Evolutionary conservation across 2,797 vertebrate species (phyloP), one percentile per base, ranked within the genome.

Genomic region (Takifugu rubripes): DNA sequence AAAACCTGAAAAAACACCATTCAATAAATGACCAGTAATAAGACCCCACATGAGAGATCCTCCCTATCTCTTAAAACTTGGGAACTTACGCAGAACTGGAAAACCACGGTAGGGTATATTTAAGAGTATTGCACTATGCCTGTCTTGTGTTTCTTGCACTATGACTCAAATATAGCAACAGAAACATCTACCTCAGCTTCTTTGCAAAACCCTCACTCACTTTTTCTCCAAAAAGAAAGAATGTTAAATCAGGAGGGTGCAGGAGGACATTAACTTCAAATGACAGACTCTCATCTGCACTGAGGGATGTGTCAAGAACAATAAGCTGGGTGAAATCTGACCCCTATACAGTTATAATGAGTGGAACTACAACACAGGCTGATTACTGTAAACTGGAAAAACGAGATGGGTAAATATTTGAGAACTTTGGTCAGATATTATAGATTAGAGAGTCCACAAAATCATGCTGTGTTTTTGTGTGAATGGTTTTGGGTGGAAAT

Each of bases 1-100:
- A 86, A 66, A 84, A 80, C 57, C 78, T 66, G 70, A 83, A 81
- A 69, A 81, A 88, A 85, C 77, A 81, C 1, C 0, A 65, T 52
- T 60, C 85, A 84, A 87, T 79, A 72, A 83, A 85, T 72, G 77
- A 74, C 52, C 53, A 79, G 80, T 78, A 83, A 85, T 62, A 53
- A 57, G 68, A 83, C 73, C 66, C 51, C 61, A 58, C 57, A 50
- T 56, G 50, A 59, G 61, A 71, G 74, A 54, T 54, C 69, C 66
- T 68, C 66, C 62, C 70, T 52, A 17, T 12, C 44, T 3, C 59
- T 44, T 68, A 43, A 54, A 52, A 59, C 66, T 29, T 25, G 52
- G 25, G 48, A 40, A 40, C 11, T 3, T 40, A 10, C 12, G 12
- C 36, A 5, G 4, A 29, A 29, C 27, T 29, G 27, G 27, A 29